These are phyloP conservation scores for Callaeas wilsoni DNA, from an alignment of 2,113 vertebrate genomes.

Conservation along the genomic window DNA sequence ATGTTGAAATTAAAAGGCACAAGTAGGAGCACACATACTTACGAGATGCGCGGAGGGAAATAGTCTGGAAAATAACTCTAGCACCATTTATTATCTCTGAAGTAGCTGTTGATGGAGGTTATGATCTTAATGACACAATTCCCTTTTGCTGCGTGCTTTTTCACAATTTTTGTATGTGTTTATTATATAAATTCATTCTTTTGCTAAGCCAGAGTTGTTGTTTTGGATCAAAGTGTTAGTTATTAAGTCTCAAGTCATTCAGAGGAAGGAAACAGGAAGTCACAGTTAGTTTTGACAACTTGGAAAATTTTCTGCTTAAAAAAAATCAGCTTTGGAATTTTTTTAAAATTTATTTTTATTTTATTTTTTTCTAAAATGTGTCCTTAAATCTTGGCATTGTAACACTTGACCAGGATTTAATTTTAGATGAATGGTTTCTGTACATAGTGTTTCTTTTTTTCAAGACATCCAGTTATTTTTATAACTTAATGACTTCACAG, in stretches of 20 bases:
- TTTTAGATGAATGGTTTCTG: neutral
- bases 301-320: neutral
- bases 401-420: neutral
- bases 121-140: neutral
- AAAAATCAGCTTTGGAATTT: neutral
- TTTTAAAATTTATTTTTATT: neutral
- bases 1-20: slow-evolving; percentile 13
- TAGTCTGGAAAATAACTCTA: neutral
- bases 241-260: neutral
- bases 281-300: neutral
- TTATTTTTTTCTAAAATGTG: neutral
- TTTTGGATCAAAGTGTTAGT: neutral
- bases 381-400: neutral
- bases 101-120: neutral
- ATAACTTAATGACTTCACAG: neutral
- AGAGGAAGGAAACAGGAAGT: neutral
- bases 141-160: neutral
- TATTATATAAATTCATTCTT: neutral
- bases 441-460: neutral
- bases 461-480: neutral
- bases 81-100: neutral
- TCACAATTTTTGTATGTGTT: neutral
- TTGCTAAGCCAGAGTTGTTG: neutral
- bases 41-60: neutral
- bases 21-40: neutral